A percentile compares a stretch with the other conserved stretches of the same genome.
These are phyloP conservation scores for human (Homo sapiens) DNA, from an alignment of 2,113 vertebrate species.

Conservation along the genomic window GRCh38 chr2:190731001-190731500, in stretches of 20 bases:
- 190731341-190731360: too few species aligned
- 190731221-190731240: background rate
- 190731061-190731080: too few species aligned
- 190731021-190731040: too few species aligned
- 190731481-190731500: background rate
- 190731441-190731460: too few species aligned
- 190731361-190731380: too few species aligned
- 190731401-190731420: too few species aligned
- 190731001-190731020: too few species aligned
- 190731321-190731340: background rate
- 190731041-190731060: too few species aligned
- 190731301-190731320: background rate
- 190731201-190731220: background rate
- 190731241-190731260: background rate
- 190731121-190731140: background rate
- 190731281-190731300: background rate
- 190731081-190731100: too few species aligned
- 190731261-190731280: background rate
- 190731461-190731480: background rate
- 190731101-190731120: background rate
- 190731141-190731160: background rate
- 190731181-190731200: background rate
- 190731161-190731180: background rate
- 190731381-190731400: too few species aligned
- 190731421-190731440: too few species aligned